phyloP scores from a whole-genome alignment of 2,113 vertebrate genomes.

The Petrocephalus microphthalmus region DNA sequence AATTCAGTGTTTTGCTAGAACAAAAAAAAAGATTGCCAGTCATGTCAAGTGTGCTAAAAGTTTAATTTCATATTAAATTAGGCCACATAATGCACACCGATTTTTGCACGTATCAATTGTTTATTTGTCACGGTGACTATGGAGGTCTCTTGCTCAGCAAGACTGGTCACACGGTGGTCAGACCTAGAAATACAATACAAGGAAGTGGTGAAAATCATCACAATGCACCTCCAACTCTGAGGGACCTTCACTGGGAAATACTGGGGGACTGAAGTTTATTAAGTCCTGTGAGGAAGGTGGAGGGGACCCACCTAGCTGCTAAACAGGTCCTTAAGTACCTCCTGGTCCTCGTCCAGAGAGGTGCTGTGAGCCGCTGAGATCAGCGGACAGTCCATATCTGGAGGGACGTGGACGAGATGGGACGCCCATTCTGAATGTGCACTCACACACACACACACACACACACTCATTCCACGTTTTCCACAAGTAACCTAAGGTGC shows the following conservation, averaged over 20 bases:
- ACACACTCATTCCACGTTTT: background rate
- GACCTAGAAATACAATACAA: background rate
- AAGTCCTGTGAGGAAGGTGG: background rate
- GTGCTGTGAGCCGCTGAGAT: conserved; percentile 35
- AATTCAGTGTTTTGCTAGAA: background rate
- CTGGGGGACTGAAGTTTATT: background rate
- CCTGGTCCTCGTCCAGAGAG: conserved; percentile 33
- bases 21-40: background rate
- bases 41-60: background rate
- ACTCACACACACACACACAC: too few relatives aligned
- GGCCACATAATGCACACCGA: background rate
- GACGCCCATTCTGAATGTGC: too few relatives aligned
- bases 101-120: background rate
- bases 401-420: background rate
- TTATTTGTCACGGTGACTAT: background rate
- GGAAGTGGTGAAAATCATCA: background rate
- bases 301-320: background rate
- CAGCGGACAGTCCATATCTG: conserved; percentile 40
- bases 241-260: background rate
- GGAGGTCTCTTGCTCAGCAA: background rate
- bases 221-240: background rate
- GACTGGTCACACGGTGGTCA: background rate
- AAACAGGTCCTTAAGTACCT: conserved; percentile 25
- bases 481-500: background rate
- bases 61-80: background rate